These are phyloP conservation scores for Columba janthina DNA, from an alignment of 2,113 vertebrate genomes.

Conservation along the genomic window DNA sequence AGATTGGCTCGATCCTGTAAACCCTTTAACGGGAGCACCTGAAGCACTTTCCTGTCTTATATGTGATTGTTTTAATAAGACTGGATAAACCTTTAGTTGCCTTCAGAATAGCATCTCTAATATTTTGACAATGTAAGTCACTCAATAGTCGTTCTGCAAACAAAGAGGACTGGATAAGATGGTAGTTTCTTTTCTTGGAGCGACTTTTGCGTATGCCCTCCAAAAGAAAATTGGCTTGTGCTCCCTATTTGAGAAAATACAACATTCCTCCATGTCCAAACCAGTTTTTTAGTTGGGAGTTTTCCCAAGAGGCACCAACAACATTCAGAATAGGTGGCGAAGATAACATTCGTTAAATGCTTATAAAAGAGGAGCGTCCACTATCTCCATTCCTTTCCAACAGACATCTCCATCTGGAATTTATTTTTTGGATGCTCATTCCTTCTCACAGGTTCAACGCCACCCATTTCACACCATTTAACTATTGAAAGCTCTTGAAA, in stretches of 20 bases:
- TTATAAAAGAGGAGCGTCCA: not conserved
- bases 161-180: not conserved
- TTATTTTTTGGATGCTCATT: conserved; percentile 82
- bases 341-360: not conserved
- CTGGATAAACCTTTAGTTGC: not conserved
- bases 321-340: conserved; percentile 30
- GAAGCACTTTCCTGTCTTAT: not conserved
- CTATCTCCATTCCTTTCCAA: conserved; percentile 71
- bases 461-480: conserved; percentile 79
- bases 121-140: not conserved
- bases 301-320: not conserved
- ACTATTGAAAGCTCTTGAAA: conserved; percentile 82
- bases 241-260: not conserved
- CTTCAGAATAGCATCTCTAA: not conserved
- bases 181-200: not conserved
- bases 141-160: not conserved
- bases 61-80: not conserved
- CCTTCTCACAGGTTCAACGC: conserved; percentile 75
- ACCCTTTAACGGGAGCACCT: not conserved
- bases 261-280: not conserved
- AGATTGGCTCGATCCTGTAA: not conserved
- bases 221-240: not conserved
- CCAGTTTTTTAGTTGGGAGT: not conserved
- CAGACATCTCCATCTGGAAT: conserved; percentile 86
- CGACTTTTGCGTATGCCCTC: not conserved